Evolutionary conservation across 1,140 invertebrate genomes (phyloP), one percentile per base, ranked within the genome.

Genomic region (Batillaria attramentaria): DNA sequence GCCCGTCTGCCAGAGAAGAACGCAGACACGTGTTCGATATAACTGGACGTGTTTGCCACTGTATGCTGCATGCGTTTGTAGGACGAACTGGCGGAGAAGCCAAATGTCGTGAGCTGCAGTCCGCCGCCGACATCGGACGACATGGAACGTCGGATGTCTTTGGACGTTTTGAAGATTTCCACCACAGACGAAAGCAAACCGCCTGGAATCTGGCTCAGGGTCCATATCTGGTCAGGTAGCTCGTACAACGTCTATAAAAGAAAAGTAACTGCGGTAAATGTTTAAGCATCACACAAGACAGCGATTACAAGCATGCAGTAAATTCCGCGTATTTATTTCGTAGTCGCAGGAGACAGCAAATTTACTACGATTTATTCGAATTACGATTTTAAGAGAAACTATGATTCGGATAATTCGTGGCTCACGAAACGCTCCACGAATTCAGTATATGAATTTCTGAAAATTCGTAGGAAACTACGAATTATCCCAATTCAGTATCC

Each of bases 11-110:
- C 78, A 3, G 78, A 73, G 31, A 41, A 50, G 42, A 72, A 79
- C 3, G 78, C 2, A 1, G 78, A 76, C 8, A 80, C 72, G 16
- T 75, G 54, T 35, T 42, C 35, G 28, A 75, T 70, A 31, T 28
- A 80, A 24, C 54, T 46, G 57, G 72, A 75, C 2, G 60, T 24
- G 66, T 77, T 77, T 16, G 73, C 77, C 33, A 80, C 62, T 10
- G 66, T 77, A 50, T 77, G 57, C 69, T 80, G 77, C 50, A 79
- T 70, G 18, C 42, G 69, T 6, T 16, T 62, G 78, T 79, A 82
- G 24, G 72, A 77, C 6, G 39, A 31, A 43, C 81, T 82, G 20
- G 54, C 65, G 1, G 81, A 82, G 62, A 83, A 83, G 41, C 39
- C 31, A 57, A 79, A 79, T 35, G 74, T 77, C 28, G 46, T 41